Base-by-base conservation (phyloP, 2,797 vertebrate genomes). In the Amniataba percoides region DNA sequence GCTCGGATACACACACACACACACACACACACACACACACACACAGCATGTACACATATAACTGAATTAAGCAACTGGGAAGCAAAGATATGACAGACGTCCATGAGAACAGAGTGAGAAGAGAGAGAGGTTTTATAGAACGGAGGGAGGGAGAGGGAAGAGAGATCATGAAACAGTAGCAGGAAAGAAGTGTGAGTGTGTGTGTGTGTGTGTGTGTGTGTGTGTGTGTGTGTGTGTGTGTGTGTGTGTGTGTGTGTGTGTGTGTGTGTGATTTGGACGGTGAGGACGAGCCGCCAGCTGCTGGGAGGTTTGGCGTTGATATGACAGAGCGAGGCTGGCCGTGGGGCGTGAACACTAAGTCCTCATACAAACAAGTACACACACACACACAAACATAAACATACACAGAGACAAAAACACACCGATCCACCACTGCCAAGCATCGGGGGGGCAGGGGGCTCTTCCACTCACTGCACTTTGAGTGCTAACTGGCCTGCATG, bases 241-340 rank as follows among this genome's bases (percentile, higher is more conserved):
- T 12, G 40, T 2, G 45, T 11, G 64, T 0, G 10, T 5, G 4
- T 5, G 55, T 12, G 40, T 2, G 45, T 11, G 64, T 0, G 10
- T 5, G 4, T 5, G 40, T 15, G 61, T 45, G 55, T 34, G 53
- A 73, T 80, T 73, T 77, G 86, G 78, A 69, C 12, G 51, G 40
- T 40, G 74, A 71, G 70, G 76, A 83, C 1, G 46, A 72, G 81
- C 58, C 2, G 68, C 78, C 77, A 84, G 88, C 74, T 77, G 83
- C 81, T 72, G 76, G 52, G 65, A 71, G 84, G 61, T 85, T 82
- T 87, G 81, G 82, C 79, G 60, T 65, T 68, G 74, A 82, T 79
- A 58, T 80, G 71, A 83, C 73, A 74, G 71, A 82, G 62, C 11
- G 49, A 77, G 75, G 71, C 62, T 78, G 34, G 74, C 83, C 76